A percentile compares a stretch with the other conserved stretches of the same genome.
Conservation (phyloP, 2,888 invertebrate genomes). For the Ethmia dodecea region DNA sequence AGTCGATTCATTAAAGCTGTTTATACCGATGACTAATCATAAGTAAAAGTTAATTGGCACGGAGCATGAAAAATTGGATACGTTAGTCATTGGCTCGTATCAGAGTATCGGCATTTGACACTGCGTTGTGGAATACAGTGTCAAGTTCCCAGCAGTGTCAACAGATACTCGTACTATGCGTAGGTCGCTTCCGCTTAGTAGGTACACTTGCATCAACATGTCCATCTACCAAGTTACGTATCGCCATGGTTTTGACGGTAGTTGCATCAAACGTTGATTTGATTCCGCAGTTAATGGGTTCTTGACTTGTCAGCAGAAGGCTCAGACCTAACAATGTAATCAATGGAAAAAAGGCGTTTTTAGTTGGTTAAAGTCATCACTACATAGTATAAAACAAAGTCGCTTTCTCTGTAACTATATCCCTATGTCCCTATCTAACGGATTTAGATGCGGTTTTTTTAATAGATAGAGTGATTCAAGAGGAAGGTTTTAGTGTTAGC, state of each 20-base stretch:
- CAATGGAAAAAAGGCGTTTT: no score
- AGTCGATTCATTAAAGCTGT: slow-evolving; percentile 1
- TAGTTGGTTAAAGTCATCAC: no score
- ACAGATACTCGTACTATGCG: slow-evolving; percentile 31
- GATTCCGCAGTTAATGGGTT: no score
- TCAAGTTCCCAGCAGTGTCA: slow-evolving; percentile 33
- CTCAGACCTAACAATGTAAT: no score
- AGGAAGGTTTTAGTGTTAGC: no score
- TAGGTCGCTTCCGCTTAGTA: slow-evolving; percentile 37
- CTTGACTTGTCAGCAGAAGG: no score
- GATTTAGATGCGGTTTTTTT: no score
- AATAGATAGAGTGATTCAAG: no score
- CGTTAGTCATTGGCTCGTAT: background rate
- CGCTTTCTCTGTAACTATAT: no score
- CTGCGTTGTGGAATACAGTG: slow-evolving; percentile 17
- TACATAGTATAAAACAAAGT: no score
- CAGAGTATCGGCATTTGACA: no score
- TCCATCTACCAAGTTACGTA: background rate
- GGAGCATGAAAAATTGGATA: background rate
- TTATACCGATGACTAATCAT: slow-evolving; percentile 10
- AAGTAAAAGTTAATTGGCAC: slow-evolving; percentile 4
- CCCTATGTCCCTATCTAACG: no score
- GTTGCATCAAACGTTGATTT: background rate
- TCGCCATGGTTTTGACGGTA: background rate
- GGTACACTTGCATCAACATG: background rate